Conservation (phyloP, 2,797 vertebrate species). For the Argyrosomus regius region DNA sequence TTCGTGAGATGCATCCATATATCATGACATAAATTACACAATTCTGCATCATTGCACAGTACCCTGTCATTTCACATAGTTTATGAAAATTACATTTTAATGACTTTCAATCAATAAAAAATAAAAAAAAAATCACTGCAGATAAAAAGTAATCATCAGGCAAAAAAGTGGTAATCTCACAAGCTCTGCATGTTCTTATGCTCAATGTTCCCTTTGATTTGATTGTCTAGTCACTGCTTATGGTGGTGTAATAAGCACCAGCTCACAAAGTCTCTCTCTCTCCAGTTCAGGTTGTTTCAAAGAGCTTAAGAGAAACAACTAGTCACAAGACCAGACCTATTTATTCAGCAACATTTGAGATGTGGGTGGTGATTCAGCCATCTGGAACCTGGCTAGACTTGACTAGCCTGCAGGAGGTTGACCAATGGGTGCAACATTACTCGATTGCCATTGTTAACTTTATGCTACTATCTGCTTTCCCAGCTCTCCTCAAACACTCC, state of each 20-base stretch:
- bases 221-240: constrained; percentile 6
- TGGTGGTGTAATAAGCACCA: not conserved
- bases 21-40: not conserved
- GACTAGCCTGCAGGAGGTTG: constrained; percentile 25
- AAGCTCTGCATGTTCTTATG: constrained; percentile 1
- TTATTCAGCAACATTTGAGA: constrained; percentile 4
- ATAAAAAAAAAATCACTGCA: not conserved
- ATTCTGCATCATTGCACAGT: not conserved
- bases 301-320: constrained; percentile 2
- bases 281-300: not conserved
- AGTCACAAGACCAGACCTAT: not conserved
- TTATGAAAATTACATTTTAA: constrained; percentile 18
- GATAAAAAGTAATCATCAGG: not conserved
- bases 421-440: constrained; percentile 4
- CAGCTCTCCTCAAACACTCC: not conserved
- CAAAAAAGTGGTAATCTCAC: constrained; percentile 17
- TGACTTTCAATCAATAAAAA: constrained; percentile 11
- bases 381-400: constrained; percentile 8
- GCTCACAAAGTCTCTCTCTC: not conserved
- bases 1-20: not conserved
- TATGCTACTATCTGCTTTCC: not conserved
- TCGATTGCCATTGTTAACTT: not conserved
- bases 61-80: not conserved
- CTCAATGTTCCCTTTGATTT: constrained; percentile 19
- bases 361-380: constrained; percentile 11